Evolutionary conservation across 2,113 vertebrate genomes (phyloP), one percentile per base, ranked within the genome.

Genomic region (Haemorhous mexicanus): DNA sequence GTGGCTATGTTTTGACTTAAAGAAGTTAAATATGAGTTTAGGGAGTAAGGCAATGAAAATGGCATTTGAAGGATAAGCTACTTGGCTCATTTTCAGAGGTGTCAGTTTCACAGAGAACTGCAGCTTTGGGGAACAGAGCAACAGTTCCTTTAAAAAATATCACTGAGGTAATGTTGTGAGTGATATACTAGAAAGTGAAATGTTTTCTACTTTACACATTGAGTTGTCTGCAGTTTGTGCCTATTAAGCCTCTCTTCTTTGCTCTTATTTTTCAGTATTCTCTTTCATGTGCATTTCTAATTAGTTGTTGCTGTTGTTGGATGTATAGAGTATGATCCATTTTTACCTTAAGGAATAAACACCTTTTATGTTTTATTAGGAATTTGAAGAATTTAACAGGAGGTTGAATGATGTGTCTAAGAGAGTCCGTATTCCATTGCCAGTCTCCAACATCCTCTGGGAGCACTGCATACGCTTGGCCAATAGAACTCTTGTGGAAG

Each of bases 401-500:
- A 98, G 98, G 58, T 97, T 99, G 94, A 98, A 93, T 4, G 99
- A 99, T 15, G 98, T 99, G 87, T 99, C 99, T 80, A 99, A 98
- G 96, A 98, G 98, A 64, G 99, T 99, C 58, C 99, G 99, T 75
- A 99, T 99, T 96, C 99, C 99, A 3, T 96, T 99, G 90, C 98
- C 99, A 1, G 99, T 99, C 82, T 99, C 99, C 95, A 99, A 99
- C 80, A 99, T 99, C 83, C 98, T 99, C 70, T 99, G 99, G 99
- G 99, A 99, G 88, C 99, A 99, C 94, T 99, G 99, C 97, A 99
- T 99, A 93, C 99, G 99, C 33, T 93, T 99, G 97, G 99, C 99
- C 91, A 99, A 99, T 91, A 98, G 99, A 97, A 99, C 99, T 47
- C 98, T 99, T 7, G 99, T 99, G 18, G 99, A 99, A 97, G 99